Conservation (phyloP, 2,888 invertebrate genomes). For the Sinotaia quadrata region DNA sequence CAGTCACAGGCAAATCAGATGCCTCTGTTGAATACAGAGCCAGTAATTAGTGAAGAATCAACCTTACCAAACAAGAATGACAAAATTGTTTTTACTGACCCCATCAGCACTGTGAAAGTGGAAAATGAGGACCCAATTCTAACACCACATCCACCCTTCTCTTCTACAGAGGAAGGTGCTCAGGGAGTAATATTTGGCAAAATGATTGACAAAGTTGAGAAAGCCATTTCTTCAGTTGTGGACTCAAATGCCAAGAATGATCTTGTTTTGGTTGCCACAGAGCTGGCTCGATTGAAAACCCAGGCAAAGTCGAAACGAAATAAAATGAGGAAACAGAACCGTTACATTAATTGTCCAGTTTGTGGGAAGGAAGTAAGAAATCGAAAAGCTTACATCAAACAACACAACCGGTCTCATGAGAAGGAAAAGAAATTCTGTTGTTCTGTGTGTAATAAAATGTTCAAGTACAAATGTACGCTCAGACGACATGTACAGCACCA, state of each 20-base stretch:
- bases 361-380: constrained; percentile 25
- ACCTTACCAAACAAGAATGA: too few species aligned
- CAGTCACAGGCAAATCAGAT: background rate
- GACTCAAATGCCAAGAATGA: constrained; percentile 7
- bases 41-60: background rate
- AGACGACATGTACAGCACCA: constrained; percentile 19
- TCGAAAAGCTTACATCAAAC: constrained; percentile 19
- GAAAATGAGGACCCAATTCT: background rate
- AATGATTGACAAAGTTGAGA: constrained; percentile 19
- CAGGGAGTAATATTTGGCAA: background rate
- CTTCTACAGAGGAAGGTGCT: background rate
- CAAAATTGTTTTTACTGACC: too few species aligned
- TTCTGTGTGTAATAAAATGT: constrained; percentile 22
- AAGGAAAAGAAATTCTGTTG: constrained; percentile 20
- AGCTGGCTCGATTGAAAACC: constrained; percentile 18
- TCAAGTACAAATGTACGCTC: constrained; percentile 15
- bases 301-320: constrained; percentile 18
- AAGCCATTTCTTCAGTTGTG: constrained; percentile 3
- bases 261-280: constrained; percentile 17
- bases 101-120: background rate
- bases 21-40: background rate
- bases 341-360: constrained; percentile 20
- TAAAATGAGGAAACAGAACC: constrained; percentile 4
- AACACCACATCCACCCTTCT: background rate
- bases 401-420: constrained; percentile 25